Evolutionary conservation across 2,888 invertebrate species (phyloP), one percentile per base, ranked within the genome.

Genomic region (Parasteatoda lunata): DNA sequence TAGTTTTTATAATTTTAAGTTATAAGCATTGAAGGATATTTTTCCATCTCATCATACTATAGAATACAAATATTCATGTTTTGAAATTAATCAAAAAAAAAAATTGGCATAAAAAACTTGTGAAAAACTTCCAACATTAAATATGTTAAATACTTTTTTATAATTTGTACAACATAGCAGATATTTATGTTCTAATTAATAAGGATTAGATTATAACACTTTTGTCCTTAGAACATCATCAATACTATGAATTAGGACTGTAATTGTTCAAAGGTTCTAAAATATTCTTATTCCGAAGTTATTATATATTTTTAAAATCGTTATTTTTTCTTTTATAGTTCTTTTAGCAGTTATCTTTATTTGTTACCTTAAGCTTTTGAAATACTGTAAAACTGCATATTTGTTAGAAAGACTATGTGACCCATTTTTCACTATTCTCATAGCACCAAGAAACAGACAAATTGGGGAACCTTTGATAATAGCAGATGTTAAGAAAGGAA

Each of bases 401-500:
- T 30, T 30, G 30, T 30, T 30, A 30, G 30, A 30, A 30, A 4
- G 13, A 30, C 68, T 15, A 5, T 9, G 3, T 68, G 68, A 68
- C 9, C 45, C 45, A 68, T 68, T 15, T 68, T n/a, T 59, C 30
- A n/a, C 49, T 54, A 45, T 84, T 6, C 30, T 69, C 75, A n/a
- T 76, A 91, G 91, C 90, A 71, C 90, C 90, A 15, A 89, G 88
- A 65, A 90, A 90, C 65, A 88, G 91, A 48, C 90, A 90, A 79
- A 69, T 89, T 4, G 91, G 91, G 89, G 96, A 96, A 89, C 95
- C 96, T 0, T 94, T 97, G 92, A 94, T 96, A 72, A 97, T 98
- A 91, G 95, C 97, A 0, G 96, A 97, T 90, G 96, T 98, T 13
- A 95, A 96, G 82, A 94, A 96, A 70, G 98, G 98, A 9, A 97